Percentiles rank a stretch among this genome's conserved stretches.
Conservation (phyloP, 2,888 invertebrate genomes). For the Ophion costatus region DNA sequence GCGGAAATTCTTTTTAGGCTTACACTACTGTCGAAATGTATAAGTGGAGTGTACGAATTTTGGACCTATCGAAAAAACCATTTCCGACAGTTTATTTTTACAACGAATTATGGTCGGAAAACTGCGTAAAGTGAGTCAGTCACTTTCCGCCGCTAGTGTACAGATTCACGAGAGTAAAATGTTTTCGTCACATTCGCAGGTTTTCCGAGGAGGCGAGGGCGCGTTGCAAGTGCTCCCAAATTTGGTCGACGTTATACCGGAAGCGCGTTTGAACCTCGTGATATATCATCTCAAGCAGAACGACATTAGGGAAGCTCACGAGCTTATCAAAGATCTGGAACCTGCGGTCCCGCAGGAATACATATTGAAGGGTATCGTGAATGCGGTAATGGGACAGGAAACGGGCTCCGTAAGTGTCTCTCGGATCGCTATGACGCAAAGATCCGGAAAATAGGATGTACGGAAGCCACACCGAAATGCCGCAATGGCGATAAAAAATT, state of each 20-base stretch:
- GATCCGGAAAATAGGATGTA: neutral
- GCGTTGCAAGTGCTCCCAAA: conserved; percentile 96
- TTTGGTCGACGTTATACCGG: conserved; percentile 97
- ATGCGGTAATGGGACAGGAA: conserved; percentile 96
- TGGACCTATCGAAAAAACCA: neutral
- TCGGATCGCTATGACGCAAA: neutral
- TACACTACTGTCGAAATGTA: neutral
- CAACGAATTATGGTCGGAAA: neutral
- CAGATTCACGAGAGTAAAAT: neutral
- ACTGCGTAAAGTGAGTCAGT: neutral
- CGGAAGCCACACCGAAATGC: neutral
- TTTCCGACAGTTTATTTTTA: neutral
- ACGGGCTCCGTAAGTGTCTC: conserved; percentile 91
- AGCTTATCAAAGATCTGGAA: conserved; percentile 95
- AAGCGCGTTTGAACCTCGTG: conserved; percentile 97
- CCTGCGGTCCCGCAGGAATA: conserved; percentile 98
- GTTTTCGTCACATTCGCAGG: conserved; percentile 68
- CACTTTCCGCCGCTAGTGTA: neutral
- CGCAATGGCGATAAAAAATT: neutral
- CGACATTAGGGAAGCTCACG: conserved; percentile 94
- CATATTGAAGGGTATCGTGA: conserved; percentile 97
- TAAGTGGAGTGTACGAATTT: neutral
- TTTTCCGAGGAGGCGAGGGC: conserved; percentile 96
- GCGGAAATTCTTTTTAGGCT: neutral
- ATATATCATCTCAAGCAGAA: conserved; percentile 96